phyloP scores from a whole-genome alignment of 2,888 invertebrate species.

The Tachina lurida region DNA sequence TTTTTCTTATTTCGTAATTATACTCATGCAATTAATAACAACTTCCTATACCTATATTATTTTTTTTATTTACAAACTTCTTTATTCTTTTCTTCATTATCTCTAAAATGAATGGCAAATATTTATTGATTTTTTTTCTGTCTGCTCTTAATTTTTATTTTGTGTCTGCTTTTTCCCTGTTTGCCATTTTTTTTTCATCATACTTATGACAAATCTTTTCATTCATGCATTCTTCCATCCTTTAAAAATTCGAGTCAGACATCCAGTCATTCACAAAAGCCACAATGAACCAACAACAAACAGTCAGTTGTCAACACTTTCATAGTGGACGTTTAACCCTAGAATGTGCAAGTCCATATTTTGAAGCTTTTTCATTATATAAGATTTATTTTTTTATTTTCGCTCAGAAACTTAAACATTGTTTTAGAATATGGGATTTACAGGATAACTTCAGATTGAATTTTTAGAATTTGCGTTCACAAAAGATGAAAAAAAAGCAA shows the following conservation, averaged over 20 bases:
- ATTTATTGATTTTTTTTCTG: constrained; percentile 51
- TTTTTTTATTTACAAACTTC: no score
- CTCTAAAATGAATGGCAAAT: constrained; percentile 37
- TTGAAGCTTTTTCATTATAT: neutral
- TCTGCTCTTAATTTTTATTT: constrained; percentile 45
- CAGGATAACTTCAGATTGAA: no score
- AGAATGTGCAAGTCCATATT: neutral
- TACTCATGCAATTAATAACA: no score
- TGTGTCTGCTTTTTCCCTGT: neutral
- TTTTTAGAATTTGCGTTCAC: no score
- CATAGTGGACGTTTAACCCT: constrained; percentile 40
- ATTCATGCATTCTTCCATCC: constrained; percentile 61
- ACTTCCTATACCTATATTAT: no score
- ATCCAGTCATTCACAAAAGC: constrained; percentile 50
- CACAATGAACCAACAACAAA: neutral
- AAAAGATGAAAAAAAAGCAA: neutral
- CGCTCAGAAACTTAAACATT: no score
- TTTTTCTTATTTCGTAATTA: no score
- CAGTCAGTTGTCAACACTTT: constrained; percentile 46
- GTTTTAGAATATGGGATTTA: no score
- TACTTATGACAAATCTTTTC: constrained; percentile 57
- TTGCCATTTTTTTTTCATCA: neutral
- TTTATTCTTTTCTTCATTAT: constrained; percentile 16
- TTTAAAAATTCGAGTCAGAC: constrained; percentile 40
- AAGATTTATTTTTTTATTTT: no score